phyloP scores from a whole-genome alignment of 2,797 vertebrate genomes.

The Jordanella pulchra region DNA sequence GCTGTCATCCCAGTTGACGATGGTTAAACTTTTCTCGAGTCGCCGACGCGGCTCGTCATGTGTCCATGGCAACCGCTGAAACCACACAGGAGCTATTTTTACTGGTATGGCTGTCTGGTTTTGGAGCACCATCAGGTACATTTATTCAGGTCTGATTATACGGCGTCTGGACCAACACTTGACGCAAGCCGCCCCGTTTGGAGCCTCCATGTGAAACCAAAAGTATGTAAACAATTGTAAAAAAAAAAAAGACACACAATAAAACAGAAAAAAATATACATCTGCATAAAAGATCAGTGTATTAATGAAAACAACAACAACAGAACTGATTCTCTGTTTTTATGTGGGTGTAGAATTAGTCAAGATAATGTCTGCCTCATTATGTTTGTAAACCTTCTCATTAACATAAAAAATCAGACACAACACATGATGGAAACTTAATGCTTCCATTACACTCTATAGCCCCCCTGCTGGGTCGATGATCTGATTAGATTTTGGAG shows the following conservation, averaged over 20 bases:
- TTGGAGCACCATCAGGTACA: slow-evolving; percentile 20
- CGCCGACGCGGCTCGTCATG: slow-evolving; percentile 5
- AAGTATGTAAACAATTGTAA: neutral
- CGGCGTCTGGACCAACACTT: slow-evolving; percentile 18
- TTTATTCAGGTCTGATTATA: slow-evolving; percentile 38
- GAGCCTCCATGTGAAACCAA: slow-evolving; percentile 4
- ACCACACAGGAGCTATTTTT: slow-evolving; percentile 58
- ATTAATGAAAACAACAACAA: neutral
- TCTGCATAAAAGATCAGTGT: neutral
- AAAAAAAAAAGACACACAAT: neutral
- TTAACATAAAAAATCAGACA: slow-evolving; percentile 50
- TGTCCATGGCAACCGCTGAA: slow-evolving; percentile 63
- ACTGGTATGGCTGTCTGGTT: slow-evolving; percentile 32
- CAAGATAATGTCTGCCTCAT: slow-evolving; percentile 3
- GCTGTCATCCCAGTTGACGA: slow-evolving; percentile 35
- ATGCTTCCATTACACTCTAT: slow-evolving; percentile 30
- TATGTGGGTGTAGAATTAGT: slow-evolving; percentile 24
- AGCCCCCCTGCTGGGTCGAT: slow-evolving; percentile 34
- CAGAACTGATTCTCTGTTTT: slow-evolving; percentile 15
- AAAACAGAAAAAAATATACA: neutral
- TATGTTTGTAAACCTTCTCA: slow-evolving; percentile 19
- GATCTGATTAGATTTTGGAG: slow-evolving; percentile 65
- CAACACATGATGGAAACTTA: slow-evolving; percentile 39
- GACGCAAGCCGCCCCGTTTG: slow-evolving; percentile 9
- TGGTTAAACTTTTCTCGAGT: slow-evolving; percentile 45